Base-by-base conservation (phyloP, 2,797 vertebrate genomes). In the Betta splendens region DNA sequence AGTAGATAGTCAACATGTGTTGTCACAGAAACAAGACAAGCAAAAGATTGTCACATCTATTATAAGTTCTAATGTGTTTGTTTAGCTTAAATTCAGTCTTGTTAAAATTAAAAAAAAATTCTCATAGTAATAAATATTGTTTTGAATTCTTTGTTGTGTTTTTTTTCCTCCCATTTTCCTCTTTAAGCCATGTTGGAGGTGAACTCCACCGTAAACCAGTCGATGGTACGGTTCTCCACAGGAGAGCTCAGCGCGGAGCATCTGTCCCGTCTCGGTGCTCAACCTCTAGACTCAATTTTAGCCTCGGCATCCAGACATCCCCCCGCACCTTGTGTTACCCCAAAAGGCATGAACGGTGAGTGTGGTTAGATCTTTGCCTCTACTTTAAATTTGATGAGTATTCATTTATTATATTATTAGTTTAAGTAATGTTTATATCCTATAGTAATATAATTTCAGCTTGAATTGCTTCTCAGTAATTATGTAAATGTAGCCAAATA, bases 271-370 rank as follows among this genome's bases (percentile, higher is more conserved):
- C 78, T 93, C 37, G 80, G 82, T 7, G 91, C 92, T 12, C 90
- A 86, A 6, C 85, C 89, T 2, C 86, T 98, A 12, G 95, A 96
- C 37, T 88, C 89, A 0, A 69, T 95, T 43, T 83, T 98, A 75
- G 82, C 85, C 0, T 75, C 89, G 0, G 57, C 90, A 0, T 75
- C 92, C 0, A 89, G 59, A 20, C 85, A 88, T 50, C 67, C 88
- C 1, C 89, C 87, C 4, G 37, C 80, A 4, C 85, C 83, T 28
- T 90, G 73, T 56, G 35, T 75, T 46, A 84, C 85, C 0, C 40
- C 60, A 20, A 94, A 93, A 64, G 91, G 93, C 69, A 94, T 96
- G 88, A 94, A 92, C 3, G 95, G 96, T 97, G 75, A 91, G 89
- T 69, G 42, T 7, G 7, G 26, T 2, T 8, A 31, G 1, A 10